Base-by-base conservation (phyloP, 2,797 vertebrate species). In the Notoglanidium macrostoma region DNA sequence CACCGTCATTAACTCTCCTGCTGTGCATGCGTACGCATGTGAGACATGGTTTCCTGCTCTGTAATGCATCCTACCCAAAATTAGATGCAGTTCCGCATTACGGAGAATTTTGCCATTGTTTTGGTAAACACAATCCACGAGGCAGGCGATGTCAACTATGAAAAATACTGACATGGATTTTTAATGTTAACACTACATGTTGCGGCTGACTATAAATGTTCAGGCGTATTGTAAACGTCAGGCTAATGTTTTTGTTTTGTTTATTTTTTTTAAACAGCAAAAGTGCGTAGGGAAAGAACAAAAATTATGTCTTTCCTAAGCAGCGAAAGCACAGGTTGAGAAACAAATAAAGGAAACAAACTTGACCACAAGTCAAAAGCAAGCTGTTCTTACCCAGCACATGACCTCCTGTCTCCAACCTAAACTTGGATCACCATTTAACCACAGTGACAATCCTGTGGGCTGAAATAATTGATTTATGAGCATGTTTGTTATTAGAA, bases 351-450 rank as follows among this genome's bases (percentile, higher is more conserved):
- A 87, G 26, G 29, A 10, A 82, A 82, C 63, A 87, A 51, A 83
- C 72, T 87, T 86, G 54, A 87, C 88, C 90, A 87, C 88, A 90
- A 89, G 87, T 84, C 82, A 83, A 85, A 51, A 68, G 44, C 32
- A 67, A 73, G 49, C 68, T 86, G 86, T 82, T 87, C 67, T 86
- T 57, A 88, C 54, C 29, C 78, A 88, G 85, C 49, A 67, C 55
- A 70, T 90, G 89, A 90, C 90, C 88, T 87, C 29, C 26, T 68
- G 57, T 85, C n/a, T 73, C 23, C 32, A 87, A 85, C 85, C 40
- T 85, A 90, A 88, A 91, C 80, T 84, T 59, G 40, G 44, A 86
- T 7, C 2, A 82, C 80, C 83, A 87, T 83, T 88, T 70, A 81
- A 87, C 89, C 87, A 88, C 90, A 72, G 61, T 82, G 19, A 73